phyloP scores from a whole-genome alignment of 2,113 vertebrate genomes.

The Equus quagga region DNA sequence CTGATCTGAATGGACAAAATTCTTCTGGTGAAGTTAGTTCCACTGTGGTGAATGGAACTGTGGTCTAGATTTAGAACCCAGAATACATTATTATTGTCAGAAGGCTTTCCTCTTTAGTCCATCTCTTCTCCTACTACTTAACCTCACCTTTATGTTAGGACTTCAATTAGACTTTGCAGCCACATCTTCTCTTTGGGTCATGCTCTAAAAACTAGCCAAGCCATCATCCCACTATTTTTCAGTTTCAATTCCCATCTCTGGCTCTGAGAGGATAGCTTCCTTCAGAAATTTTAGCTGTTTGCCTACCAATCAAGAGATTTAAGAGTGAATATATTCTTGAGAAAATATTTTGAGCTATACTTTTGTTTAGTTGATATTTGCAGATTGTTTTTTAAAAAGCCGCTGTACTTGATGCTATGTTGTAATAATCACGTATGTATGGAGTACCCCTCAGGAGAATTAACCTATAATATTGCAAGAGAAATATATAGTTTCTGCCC shows the following conservation, averaged over 20 bases:
- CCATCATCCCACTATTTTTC: neutral
- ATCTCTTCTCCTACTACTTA: neutral
- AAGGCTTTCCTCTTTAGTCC: neutral
- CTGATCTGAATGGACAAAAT: neutral
- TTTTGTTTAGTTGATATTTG: neutral
- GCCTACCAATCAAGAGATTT: neutral
- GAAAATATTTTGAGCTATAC: neutral
- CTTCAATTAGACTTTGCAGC: neutral
- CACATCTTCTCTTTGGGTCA: accelerated
- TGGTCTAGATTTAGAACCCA: neutral
- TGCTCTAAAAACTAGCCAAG: accelerated
- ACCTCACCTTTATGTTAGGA: accelerated
- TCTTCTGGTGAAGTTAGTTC: neutral
- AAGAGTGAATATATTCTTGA: neutral
- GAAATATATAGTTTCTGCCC: neutral
- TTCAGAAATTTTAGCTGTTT: neutral
- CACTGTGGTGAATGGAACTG: neutral
- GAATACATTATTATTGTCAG: neutral
- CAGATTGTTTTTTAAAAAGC: neutral
- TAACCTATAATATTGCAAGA: neutral
- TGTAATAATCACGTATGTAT: neutral
- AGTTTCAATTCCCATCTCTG: accelerated
- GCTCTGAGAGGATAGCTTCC: accelerated
- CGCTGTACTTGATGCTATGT: neutral
- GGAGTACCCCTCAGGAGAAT: neutral